A percentile compares a stretch with the other conserved stretches of the same genome.
These are phyloP conservation scores for Pantherophis vulpinus DNA, from an alignment of 2,797 vertebrate genomes.

Conservation along the genomic window DNA sequence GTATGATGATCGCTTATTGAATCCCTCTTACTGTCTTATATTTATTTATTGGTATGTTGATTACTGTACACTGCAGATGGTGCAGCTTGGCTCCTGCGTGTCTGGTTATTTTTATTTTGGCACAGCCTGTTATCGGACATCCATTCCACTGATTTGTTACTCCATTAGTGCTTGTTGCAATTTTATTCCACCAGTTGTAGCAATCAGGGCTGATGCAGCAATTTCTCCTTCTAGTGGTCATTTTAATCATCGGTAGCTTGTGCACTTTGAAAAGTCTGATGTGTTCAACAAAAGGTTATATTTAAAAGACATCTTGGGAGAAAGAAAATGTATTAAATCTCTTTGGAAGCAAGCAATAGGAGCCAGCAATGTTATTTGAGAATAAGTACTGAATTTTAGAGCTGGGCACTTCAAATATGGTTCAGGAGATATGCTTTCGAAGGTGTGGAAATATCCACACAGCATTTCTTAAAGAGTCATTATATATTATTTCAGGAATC, in stretches of 20 bases:
- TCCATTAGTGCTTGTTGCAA: conserved; percentile 45
- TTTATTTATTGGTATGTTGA: neutral
- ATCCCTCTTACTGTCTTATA: conserved; percentile 13
- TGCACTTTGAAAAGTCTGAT: conserved; percentile 38
- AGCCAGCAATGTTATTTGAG: neutral
- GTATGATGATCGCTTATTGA: neutral
- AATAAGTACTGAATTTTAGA: neutral
- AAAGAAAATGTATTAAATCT: conserved; percentile 4
- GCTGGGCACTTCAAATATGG: neutral
- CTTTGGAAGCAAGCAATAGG: conserved; percentile 1
- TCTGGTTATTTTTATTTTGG: conserved; percentile 59
- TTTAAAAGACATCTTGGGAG: conserved; percentile 8
- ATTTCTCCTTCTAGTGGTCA: conserved; percentile 36
- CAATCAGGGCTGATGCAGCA: conserved; percentile 30
- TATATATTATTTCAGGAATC: neutral
- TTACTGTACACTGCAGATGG: neutral
- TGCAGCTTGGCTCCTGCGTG: conserved; percentile 50
- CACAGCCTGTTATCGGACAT: conserved; percentile 47
- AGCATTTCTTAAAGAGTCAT: neutral
- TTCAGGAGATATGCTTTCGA: neutral
- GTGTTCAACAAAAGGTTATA: neutral
- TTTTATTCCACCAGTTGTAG: conserved; percentile 15
- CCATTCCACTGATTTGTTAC: conserved; percentile 44
- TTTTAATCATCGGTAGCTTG: conserved; percentile 36
- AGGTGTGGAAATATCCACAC: neutral